phyloP scores from a whole-genome alignment of 2,797 vertebrate genomes.

The Sebastolobus alascanus region DNA sequence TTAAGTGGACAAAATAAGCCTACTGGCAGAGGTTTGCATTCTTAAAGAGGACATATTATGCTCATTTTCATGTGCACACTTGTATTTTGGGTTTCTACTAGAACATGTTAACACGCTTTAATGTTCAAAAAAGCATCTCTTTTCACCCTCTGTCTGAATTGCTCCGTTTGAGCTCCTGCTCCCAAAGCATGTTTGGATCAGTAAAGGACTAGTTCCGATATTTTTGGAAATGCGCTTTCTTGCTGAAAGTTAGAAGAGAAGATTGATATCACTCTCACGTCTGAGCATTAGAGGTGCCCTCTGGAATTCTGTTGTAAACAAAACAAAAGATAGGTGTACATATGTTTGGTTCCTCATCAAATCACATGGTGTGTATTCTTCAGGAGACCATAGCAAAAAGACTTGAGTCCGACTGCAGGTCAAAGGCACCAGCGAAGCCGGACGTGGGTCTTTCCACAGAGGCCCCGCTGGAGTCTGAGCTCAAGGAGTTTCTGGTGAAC shows the following conservation, averaged over 20 bases:
- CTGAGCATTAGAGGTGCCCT: background rate
- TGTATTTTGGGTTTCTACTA: no score
- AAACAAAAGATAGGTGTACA: background rate
- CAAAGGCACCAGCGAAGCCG: no score
- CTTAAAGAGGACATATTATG: background rate
- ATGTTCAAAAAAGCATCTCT: no score
- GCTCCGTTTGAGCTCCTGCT: no score
- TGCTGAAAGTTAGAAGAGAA: background rate
- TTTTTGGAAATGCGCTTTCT: background rate
- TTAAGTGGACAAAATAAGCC: background rate
- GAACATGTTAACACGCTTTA: no score
- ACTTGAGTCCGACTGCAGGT: background rate
- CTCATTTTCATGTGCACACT: no score
- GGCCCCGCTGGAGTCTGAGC: no score
- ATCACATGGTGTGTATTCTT: background rate
- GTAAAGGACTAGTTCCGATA: background rate
- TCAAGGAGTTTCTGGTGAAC: no score
- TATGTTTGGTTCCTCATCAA: background rate
- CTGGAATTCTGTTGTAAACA: background rate
- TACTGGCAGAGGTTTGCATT: background rate
- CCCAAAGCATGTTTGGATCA: background rate
- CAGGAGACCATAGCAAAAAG: background rate
- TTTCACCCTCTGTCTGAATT: no score
- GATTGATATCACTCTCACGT: background rate
- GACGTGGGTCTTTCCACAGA: rapidly evolving